phyloP scores from a whole-genome alignment of 2,888 invertebrate species.

The Dysmachus trigonus region DNA sequence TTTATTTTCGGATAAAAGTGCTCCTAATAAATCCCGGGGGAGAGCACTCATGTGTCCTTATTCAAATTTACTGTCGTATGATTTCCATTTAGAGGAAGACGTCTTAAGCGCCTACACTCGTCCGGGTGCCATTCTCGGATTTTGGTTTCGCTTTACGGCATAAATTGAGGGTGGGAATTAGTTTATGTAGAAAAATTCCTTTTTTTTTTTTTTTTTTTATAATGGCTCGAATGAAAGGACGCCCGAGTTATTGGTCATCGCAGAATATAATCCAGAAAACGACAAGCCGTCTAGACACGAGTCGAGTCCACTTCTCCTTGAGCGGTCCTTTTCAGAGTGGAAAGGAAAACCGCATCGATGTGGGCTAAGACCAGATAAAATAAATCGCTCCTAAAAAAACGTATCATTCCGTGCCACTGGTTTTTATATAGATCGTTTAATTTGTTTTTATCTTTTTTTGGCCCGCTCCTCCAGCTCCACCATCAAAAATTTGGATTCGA shows the following conservation, averaged over 20 bases:
- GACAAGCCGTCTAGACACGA: slow-evolving; percentile 34
- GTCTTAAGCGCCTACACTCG: neutral
- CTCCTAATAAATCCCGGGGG: slow-evolving; percentile 4
- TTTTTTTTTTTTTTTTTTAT: neutral
- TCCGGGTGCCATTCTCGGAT: no score
- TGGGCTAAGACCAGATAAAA: slow-evolving; percentile 37
- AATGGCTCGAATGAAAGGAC: neutral
- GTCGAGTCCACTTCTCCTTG: slow-evolving; percentile 27
- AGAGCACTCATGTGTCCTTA: slow-evolving; percentile 5
- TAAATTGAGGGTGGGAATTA: neutral
- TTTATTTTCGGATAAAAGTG: slow-evolving; percentile 28
- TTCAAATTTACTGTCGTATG: slow-evolving; percentile 34
- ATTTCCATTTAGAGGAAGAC: slow-evolving; percentile 25
- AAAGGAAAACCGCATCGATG: slow-evolving; percentile 31
- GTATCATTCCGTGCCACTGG: slow-evolving; percentile 38
- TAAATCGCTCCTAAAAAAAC: slow-evolving; percentile 41
- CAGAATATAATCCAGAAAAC: neutral
- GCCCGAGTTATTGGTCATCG: slow-evolving; percentile 26
- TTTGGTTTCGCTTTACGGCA: neutral
- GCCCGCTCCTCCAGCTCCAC: slow-evolving; percentile 9
- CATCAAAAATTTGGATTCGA: slow-evolving; percentile 24
- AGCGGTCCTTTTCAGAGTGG: slow-evolving; percentile 24
- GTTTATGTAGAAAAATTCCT: neutral
- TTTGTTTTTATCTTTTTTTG: slow-evolving; percentile 39
- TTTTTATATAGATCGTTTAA: slow-evolving; percentile 41